Evolutionary conservation across 2,888 invertebrate species (phyloP), one percentile per base, ranked within the genome.

Genomic region (Cosmia pyralina): DNA sequence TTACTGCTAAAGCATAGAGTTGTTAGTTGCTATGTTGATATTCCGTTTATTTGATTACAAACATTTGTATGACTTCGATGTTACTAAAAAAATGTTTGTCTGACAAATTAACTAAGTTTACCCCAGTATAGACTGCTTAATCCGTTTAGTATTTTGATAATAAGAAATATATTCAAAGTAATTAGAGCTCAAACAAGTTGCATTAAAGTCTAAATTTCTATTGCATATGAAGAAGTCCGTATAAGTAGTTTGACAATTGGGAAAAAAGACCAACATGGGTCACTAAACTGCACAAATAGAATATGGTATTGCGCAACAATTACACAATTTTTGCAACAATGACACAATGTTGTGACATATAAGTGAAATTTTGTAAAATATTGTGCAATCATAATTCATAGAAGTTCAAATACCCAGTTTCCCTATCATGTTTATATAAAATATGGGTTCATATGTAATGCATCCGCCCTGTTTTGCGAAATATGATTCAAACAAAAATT

Each of bases 391-490:
- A 75, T 86, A 83, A 75, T 79, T 87, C 85, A 83, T 72, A 69
- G 62, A 74, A 71, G 79, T 88, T 87, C 82, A 85, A 86, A 88
- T 88, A 84, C 82, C 75, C 72, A 68, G 71, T 72, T 72, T 80
- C 68, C 68, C 57, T 50, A 62, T 64, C 75, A 81, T 82, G 84
- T 85, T 72, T 79, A 74, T 71, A 67, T 82, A 81, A 86, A 87
- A 86, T 88, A 88, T 88, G 79, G 66, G 64, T 82, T 83, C 82
- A 75, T 83, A 85, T 86, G 83, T 82, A 85, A 83, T 83, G 85
- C 80, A 84, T 86, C 75, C 82, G 72, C 28, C 55, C 38, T 72
- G 34, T 75, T 68, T 75, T 66, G 63, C 46, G 59, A 84, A 85
- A 82, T 66, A 82, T 86, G 84, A 85, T 75, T 85, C 66, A 80